phyloP scores from a whole-genome alignment of 2,888 invertebrate species.

The Poecilobothrus nobilitatus region DNA sequence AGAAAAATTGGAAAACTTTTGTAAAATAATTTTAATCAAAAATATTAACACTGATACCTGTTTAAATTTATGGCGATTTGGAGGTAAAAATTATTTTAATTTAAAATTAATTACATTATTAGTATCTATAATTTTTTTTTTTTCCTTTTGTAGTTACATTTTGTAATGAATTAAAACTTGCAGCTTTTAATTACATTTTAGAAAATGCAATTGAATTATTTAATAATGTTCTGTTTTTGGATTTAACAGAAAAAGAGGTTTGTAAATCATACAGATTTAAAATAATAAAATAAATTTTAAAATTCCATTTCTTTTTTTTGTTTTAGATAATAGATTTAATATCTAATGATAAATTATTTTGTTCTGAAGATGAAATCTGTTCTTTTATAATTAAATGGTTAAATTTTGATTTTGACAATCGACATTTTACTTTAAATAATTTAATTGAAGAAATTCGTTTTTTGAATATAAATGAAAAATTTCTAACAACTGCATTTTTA shows the following conservation, averaged over 20 bases:
- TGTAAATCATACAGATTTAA: no score
- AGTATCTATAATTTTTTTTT: neutral
- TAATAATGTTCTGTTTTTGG: neutral
- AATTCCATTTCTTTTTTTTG: no score
- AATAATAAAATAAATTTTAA: no score
- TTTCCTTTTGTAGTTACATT: neutral
- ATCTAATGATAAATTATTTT: constrained; percentile 7
- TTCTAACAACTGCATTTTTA: constrained; percentile 7
- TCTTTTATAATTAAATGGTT: constrained; percentile 11
- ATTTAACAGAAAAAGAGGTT: constrained; percentile 7
- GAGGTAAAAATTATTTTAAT: neutral
- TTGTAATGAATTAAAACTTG: neutral
- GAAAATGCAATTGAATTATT: neutral
- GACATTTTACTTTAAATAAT: neutral
- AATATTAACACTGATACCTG: neutral
- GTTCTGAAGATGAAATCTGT: neutral
- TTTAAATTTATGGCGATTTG: constrained; percentile 10
- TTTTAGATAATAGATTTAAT: neutral
- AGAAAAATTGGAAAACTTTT: constrained; percentile 5
- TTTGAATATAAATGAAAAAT: neutral
- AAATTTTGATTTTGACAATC: constrained; percentile 4
- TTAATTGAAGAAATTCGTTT: constrained; percentile 12
- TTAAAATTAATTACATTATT: neutral
- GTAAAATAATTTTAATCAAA: neutral
- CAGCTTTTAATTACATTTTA: constrained; percentile 1